Base-by-base conservation (phyloP, 2,113 vertebrate species). In the Syngnathus floridae region DNA sequence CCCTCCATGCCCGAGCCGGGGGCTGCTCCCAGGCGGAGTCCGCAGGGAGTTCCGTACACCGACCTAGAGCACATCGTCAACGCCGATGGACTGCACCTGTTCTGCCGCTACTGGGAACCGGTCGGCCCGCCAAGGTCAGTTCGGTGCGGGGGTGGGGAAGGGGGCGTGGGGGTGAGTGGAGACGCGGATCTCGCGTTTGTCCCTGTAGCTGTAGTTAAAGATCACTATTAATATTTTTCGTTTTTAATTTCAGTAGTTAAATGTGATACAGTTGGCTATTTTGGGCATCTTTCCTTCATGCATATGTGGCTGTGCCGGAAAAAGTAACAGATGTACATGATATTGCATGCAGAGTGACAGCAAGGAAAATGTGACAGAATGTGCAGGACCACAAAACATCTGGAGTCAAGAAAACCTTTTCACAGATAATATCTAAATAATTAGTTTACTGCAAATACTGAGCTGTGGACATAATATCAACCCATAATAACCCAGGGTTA, bases 61-160 rank as follows among this genome's bases (percentile, higher is more conserved):
- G 92, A 95, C 73, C 89, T 95, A 62, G 90, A 81, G 74, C 94
- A 97, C 84, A 89, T 97, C 74, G 62, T 98, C 87, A 98, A 98
- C 60, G 92, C 91, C 13, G 94, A 98, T 0, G 95, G 94, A 65
- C 91, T 92, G 85, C 82, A 94, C 86, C 91, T 99, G 78, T 99
- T 95, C 92, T 97, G 95, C 87, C 94, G 91, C 82, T 96, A 94
- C 85, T 99, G 96, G 96, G 93, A 94, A 74, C 95, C 95, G n/a
- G 69, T 69, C 7, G 71, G 72, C 21, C 72, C 88, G 22, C 93
- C 95, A 80, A 95, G 93, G 96, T 98, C 83, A 93, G 94, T 88
- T 60, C 14, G 61, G 1, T n/a, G 4, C 4, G 10, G n/a, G 17
- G 45, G 13, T 5, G 7, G 4, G 8, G 5, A 37, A 10, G 11